A percentile compares a stretch with the other conserved stretches of the same genome.
Conservation (phyloP, 2,888 invertebrate species). For the Drosophila colorata region DNA sequence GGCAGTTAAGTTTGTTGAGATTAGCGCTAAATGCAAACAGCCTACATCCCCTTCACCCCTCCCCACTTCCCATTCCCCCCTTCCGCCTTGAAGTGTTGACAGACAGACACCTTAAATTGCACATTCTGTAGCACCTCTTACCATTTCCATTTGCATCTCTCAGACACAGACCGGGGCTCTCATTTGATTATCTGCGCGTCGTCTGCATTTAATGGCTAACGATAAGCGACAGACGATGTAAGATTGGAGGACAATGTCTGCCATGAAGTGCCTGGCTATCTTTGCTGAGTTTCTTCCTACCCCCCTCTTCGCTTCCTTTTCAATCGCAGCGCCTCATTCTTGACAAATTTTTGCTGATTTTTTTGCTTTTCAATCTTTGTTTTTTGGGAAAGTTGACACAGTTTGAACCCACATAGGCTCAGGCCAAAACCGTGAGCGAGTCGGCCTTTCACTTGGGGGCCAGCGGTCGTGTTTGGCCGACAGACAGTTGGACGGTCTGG, state of each 20-base stretch:
- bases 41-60: background rate
- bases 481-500: slow-evolving; percentile 6
- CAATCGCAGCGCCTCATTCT: slow-evolving; percentile 57
- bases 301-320: slow-evolving; percentile 11
- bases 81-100: slow-evolving; percentile 18
- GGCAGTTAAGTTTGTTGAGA: slow-evolving; percentile 49
- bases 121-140: slow-evolving; percentile 50
- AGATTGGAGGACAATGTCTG: slow-evolving; percentile 37
- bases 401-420: slow-evolving; percentile 56
- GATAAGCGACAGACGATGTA: slow-evolving; percentile 38
- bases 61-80: background rate
- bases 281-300: slow-evolving; percentile 7
- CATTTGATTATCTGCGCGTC: slow-evolving; percentile 61
- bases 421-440: slow-evolving; percentile 73
- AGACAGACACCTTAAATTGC: slow-evolving; percentile 62
- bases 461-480: slow-evolving; percentile 32
- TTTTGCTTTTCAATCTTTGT: slow-evolving; percentile 5
- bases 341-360: slow-evolving; percentile 35
- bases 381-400: slow-evolving; percentile 76
- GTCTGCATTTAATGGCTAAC: slow-evolving; percentile 70
- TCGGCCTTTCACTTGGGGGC: slow-evolving; percentile 67
- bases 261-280: slow-evolving; percentile 33
- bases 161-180: slow-evolving; percentile 11
- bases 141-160: slow-evolving; percentile 34
- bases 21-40: slow-evolving; percentile 58